Evolutionary conservation across 2,888 invertebrate genomes (phyloP).

Genomic region (Lepidocyrtoides sp.): DNA sequence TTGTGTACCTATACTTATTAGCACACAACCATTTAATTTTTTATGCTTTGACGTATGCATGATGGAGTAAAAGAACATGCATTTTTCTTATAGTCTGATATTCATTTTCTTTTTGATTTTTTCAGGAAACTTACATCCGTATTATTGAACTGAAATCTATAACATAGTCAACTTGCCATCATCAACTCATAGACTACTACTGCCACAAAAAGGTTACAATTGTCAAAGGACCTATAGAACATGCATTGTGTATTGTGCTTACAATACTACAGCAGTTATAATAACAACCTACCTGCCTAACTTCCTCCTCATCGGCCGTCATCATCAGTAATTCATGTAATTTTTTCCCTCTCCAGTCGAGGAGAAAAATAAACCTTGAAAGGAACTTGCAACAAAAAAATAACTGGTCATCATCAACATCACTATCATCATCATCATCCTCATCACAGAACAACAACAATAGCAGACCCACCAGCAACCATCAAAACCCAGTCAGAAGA

Average conservation of each 20-base stretch:
- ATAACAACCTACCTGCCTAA: background rate
- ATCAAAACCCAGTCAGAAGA: background rate
- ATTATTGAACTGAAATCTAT: constrained; percentile 45
- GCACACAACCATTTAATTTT: no score
- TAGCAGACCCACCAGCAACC: background rate
- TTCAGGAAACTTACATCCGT: constrained; percentile 36
- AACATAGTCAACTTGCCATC: background rate
- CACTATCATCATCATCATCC: background rate
- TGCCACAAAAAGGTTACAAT: no score
- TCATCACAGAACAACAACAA: constrained; percentile 3
- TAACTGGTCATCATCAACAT: background rate
- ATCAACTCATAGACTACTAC: no score
- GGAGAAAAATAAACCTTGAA: constrained; percentile 34
- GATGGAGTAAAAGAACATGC: no score
- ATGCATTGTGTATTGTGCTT: no score
- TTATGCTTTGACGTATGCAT: no score
- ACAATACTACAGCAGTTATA: no score
- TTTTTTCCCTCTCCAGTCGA: constrained; percentile 16
- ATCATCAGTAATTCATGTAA: constrained; percentile 40
- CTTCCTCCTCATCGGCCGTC: background rate
- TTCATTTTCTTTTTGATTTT: background rate
- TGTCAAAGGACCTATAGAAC: no score
- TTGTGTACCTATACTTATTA: no score
- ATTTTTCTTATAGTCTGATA: no score
- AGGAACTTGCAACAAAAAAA: constrained; percentile 27